Percentiles rank a stretch among this genome's conserved stretches.
Conservation (phyloP, 2,888 invertebrate genomes). For the Saturnia japonica region DNA sequence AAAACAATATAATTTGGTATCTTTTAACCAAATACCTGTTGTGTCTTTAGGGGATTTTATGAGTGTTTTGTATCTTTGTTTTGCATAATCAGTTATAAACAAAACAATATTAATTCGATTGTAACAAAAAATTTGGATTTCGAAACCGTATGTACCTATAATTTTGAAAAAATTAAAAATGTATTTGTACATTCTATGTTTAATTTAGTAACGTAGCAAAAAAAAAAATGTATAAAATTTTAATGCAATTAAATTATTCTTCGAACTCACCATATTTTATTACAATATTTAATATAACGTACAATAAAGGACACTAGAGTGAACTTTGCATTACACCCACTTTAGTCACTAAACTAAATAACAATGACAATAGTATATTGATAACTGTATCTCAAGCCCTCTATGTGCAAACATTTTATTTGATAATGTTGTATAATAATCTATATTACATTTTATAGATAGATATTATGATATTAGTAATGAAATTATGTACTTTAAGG, state of each 20-base stretch:
- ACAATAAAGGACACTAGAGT: slow-evolving; percentile 12
- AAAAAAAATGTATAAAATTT: background rate
- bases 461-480: background rate
- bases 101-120: background rate
- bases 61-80: too few species aligned
- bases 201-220: background rate
- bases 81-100: background rate
- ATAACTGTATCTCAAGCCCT: slow-evolving; percentile 35
- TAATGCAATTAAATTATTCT: background rate
- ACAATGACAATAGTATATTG: slow-evolving; percentile 50
- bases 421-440: slow-evolving; percentile 60
- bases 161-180: background rate
- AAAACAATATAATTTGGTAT: too few species aligned
- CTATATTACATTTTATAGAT: slow-evolving; percentile 25
- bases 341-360: slow-evolving; percentile 55
- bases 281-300: background rate
- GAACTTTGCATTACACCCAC: slow-evolving; percentile 47
- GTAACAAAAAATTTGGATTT: background rate
- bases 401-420: slow-evolving; percentile 39
- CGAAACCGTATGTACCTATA: background rate
- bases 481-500: background rate
- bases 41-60: too few species aligned
- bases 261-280: slow-evolving; percentile 7
- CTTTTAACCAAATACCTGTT: too few species aligned
- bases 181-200: background rate